Conservation (phyloP, 2,888 invertebrate genomes). For the Nomada hirtipes region DNA sequence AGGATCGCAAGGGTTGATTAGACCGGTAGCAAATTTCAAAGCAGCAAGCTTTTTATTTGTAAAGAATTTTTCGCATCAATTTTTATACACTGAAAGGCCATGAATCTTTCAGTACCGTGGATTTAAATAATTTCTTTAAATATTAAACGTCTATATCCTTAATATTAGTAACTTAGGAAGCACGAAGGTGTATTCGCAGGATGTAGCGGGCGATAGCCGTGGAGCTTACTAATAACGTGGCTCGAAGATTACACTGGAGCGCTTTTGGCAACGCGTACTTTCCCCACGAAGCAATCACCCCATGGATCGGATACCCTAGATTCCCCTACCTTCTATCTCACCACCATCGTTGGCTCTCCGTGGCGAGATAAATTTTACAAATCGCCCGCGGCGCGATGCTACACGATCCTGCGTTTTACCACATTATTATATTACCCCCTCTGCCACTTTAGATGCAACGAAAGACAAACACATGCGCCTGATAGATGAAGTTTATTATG, state of each 20-base stretch:
- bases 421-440: constrained; percentile 61
- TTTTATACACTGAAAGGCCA: too few species aligned
- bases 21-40: too few species aligned
- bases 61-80: neutral
- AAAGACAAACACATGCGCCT: constrained; percentile 19
- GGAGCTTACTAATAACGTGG: constrained; percentile 58
- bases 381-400: constrained; percentile 62
- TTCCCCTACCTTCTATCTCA: constrained; percentile 56
- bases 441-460: neutral
- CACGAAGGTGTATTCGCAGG: constrained; percentile 38
- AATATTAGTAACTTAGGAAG: constrained; percentile 1
- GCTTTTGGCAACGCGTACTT: constrained; percentile 66
- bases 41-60: too few species aligned
- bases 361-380: constrained; percentile 70
- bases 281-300: constrained; percentile 64
- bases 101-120: neutral
- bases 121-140: neutral
- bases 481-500: constrained; percentile 15
- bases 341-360: constrained; percentile 50
- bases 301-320: constrained; percentile 57
- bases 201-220: constrained; percentile 44
- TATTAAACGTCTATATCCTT: neutral
- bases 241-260: constrained; percentile 57
- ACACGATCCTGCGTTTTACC: constrained; percentile 55
- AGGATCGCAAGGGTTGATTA: too few species aligned